phyloP scores from a whole-genome alignment of 2,113 vertebrate genomes.

The Embiotoca jacksoni region DNA sequence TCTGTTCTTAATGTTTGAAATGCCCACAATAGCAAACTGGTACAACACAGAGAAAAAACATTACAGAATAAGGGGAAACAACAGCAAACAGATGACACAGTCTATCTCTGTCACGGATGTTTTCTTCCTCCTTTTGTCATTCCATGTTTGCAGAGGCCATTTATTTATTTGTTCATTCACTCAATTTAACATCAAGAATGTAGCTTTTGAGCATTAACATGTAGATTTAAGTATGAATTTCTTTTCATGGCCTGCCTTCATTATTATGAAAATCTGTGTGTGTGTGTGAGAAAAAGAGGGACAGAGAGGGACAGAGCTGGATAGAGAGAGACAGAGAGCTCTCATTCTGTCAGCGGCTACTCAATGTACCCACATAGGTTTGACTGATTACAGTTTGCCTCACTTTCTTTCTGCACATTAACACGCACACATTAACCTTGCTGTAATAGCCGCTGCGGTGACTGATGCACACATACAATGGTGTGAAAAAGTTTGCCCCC shows the following conservation, averaged over 20 bases:
- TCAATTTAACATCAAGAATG: not conserved
- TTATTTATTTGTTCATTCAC: not conserved
- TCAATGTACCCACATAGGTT: conserved; percentile 39
- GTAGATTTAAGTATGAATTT: conserved; percentile 4
- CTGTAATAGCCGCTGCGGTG: conserved; percentile 46
- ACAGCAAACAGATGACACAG: not conserved
- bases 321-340: not conserved
- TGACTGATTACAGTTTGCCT: conserved; percentile 54
- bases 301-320: too few relatives aligned
- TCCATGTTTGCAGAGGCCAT: not conserved
- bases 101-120: not conserved
- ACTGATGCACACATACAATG: conserved; percentile 37
- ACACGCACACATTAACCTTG: conserved; percentile 65
- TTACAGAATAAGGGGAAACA: too few relatives aligned
- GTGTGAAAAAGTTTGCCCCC: too few relatives aligned
- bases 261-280: not conserved
- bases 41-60: not conserved
- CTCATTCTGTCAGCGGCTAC: conserved; percentile 44
- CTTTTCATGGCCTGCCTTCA: not conserved
- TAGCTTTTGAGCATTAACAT: not conserved
- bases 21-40: not conserved
- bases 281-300: not conserved
- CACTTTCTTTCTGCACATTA: conserved; percentile 57
- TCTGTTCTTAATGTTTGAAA: not conserved
- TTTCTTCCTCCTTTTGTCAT: not conserved